Evolutionary conservation across 2,113 vertebrate species (phyloP), one percentile per base, ranked within the genome.

Genomic region (Dicrurus megarhynchus): DNA sequence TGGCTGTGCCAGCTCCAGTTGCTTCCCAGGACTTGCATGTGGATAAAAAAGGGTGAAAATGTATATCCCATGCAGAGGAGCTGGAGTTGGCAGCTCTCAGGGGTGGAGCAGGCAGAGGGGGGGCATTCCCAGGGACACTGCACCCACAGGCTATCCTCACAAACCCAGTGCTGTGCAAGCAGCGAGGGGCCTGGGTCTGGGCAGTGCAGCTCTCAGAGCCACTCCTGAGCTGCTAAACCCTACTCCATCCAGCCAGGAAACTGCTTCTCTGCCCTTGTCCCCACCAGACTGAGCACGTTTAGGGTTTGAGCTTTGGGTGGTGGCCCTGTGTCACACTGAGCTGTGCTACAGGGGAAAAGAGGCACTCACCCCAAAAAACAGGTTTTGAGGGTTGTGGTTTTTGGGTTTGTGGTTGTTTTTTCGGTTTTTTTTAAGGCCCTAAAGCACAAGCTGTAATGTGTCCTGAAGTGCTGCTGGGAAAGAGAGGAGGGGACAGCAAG

Each of bases 1-100:
- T 1, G 1, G 26, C 50, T 22, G 2, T 42, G 46, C 41, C 75
- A 56, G 78, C 65, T 27, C 46, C 68, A 57, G n/a, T 5, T 33
- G 33, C 24, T 50, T 57, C 75, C 30, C 23, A 35, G 56, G 47
- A 37, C 78, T 39, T 44, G 8, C 24, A 28, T 0, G 1, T 10
- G 57, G 42, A 67, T 75, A 49, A 57, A 77, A 44, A 84, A n/a
- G 12, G 18, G 18, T 63, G 30, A 60, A 90, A 64, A 33, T 23
- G 1, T 0, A 1, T 3, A 46, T 28, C 9, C 46, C n/a, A 16
- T 3, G 5, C 49, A 18, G 7, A 0, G 5, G 68, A n/a, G 52
- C 56, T 75, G 67, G 55, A 60, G 79, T 2, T 6, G 1, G 67
- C 52, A 86, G 63, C 32, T 91, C 41, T 39, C 1, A 1, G 64